These are phyloP conservation scores for Enteromius fasciolatus DNA, from an alignment of 2,797 vertebrate genomes.

Conservation along the genomic window DNA sequence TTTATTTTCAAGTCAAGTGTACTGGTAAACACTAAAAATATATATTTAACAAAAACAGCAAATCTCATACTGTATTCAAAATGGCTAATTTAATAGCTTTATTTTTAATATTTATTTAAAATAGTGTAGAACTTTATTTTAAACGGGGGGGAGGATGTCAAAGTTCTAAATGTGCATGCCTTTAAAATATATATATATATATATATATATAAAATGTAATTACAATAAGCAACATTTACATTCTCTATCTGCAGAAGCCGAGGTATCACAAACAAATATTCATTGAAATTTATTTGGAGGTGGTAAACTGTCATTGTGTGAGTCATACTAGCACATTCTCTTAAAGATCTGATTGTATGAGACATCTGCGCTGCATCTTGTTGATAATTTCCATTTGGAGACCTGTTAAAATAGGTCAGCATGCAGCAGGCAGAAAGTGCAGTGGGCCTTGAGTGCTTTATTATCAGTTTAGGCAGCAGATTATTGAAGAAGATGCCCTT, in stretches of 20 bases:
- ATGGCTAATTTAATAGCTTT: not conserved
- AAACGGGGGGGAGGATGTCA: too few species aligned
- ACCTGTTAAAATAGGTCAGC: constrained; percentile 14
- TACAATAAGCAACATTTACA: not conserved
- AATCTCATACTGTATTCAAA: not conserved
- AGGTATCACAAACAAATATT: not conserved
- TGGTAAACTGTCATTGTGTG: not conserved
- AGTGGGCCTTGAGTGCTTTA: constrained; percentile 23
- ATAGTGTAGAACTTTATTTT: not conserved
- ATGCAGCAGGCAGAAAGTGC: constrained; percentile 5
- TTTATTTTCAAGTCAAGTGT: not conserved
- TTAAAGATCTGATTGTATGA: not conserved
- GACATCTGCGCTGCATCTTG: not conserved
- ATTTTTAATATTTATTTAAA: not conserved
- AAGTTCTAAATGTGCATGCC: too few species aligned
- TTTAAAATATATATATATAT: too few species aligned
- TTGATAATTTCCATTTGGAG: constrained; percentile 24
- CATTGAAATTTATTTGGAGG: not conserved
- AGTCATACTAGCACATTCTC: not conserved
- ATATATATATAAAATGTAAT: not conserved
- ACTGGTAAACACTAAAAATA: not conserved
- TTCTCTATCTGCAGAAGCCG: not conserved
- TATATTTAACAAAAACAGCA: too few species aligned
- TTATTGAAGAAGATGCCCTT: constrained; percentile 34
- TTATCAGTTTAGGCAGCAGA: constrained; percentile 26